Conservation (phyloP, 1,140 invertebrate genomes). For the Vanessa tameamea region DNA sequence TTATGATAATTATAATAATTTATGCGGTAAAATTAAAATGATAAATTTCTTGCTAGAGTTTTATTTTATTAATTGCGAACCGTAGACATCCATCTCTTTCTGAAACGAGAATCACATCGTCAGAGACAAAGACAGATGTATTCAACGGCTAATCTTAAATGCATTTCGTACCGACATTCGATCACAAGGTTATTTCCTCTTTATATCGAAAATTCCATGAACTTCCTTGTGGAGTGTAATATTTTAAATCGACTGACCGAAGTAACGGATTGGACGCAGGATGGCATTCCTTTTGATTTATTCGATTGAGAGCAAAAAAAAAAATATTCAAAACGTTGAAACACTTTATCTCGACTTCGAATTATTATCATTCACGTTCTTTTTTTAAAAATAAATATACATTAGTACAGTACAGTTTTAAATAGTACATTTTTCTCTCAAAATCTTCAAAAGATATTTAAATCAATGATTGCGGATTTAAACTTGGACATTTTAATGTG, state of each 20-base stretch:
- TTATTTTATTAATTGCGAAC: not conserved
- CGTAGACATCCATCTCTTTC: slow-evolving; percentile 35
- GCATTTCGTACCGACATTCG: slow-evolving; percentile 41
- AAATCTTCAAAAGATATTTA: too few relatives aligned
- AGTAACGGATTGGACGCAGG: not conserved
- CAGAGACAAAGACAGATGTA: slow-evolving; percentile 39
- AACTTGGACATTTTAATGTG: too few relatives aligned
- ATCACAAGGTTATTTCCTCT: slow-evolving; percentile 43
- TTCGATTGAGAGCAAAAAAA: not conserved
- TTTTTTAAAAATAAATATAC: not conserved
- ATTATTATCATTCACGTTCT: not conserved
- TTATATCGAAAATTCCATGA: slow-evolving; percentile 29
- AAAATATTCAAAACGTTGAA: not conserved
- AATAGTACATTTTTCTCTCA: too few relatives aligned
- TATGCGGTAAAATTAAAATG: not conserved
- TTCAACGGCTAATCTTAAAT: slow-evolving; percentile 34
- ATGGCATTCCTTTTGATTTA: not conserved
- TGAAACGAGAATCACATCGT: not conserved
- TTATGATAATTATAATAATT: not conserved
- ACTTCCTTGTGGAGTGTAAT: not conserved
- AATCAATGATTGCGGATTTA: too few relatives aligned
- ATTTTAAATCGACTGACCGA: not conserved
- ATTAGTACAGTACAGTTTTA: too few relatives aligned
- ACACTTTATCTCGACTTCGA: too few relatives aligned
- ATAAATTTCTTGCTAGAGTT: not conserved